Evolutionary conservation across 2,797 vertebrate species (phyloP), one percentile per base, ranked within the genome.

Genomic region (Antrozous pallidus): DNA sequence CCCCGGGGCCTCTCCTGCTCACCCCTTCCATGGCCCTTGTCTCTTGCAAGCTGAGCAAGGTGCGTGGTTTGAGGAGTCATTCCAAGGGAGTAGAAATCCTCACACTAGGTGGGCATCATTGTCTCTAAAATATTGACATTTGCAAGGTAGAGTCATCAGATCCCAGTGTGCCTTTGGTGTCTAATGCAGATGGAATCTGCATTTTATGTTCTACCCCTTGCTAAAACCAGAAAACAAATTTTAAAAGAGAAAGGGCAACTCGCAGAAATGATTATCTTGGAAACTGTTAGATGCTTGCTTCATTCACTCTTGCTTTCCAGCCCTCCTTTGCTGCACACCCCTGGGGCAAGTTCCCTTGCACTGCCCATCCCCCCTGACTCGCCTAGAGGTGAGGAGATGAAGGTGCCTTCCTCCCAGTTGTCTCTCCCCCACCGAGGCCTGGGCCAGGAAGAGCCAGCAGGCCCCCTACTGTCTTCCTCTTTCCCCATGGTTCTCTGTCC

Each of bases 401-500:
- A 5, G 20, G 38, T 93, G 70, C 85, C 78, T 79, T 79, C 85
- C 78, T 82, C 75, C 40, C 38, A 42, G 40, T 54, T 91, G 74
- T 24, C 67, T 54, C 77, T 95, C 36, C 89, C 63, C 91, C 47
- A 31, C n/a, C 11, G 7, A 77, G 31, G 45, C 26, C 65, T 67
- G 73, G 26, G 31, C 24, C 70, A n/a, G 36, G 67, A 51, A 83
- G 74, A 80, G 69, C 56, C 71, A 31, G 69, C 67, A 75, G 91
- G 58, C 54, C 81, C 80, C 10, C 0, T 58, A 47, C 56, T 95
- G 77, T 61, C 93, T 94, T 70, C 87, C 84, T 96, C 85, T 91
- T 36, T 54, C 95, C 83, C 65, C 51, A 40, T 95, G 94, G 74
- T 38, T 16, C 26, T 89, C 77, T 97, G 93, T 54, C 83, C 70